Evolutionary conservation across 2,888 invertebrate genomes (phyloP).

Genomic region (Willowsia nigromaculata): DNA sequence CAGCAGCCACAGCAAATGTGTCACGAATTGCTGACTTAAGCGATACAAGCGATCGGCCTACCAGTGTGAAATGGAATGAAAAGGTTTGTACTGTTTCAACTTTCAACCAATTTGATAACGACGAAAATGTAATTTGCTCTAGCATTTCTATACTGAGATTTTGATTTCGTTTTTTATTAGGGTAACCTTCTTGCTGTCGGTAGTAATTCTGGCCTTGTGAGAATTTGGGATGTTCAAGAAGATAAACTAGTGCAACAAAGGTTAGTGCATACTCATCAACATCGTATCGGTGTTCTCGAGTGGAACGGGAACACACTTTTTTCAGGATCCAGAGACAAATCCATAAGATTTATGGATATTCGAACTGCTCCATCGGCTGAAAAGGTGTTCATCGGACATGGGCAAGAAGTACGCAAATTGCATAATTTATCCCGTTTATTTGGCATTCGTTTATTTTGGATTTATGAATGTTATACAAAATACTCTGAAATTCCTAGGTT

Average conservation of each 20-base stretch:
- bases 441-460: no score
- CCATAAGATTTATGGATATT: constrained; percentile 96
- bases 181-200: constrained; percentile 98
- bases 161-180: constrained; percentile 79
- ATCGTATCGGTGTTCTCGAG: constrained; percentile 93
- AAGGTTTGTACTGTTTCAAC: constrained; percentile 82
- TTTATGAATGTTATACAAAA: no score
- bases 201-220: constrained; percentile 96
- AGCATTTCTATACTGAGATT: neutral
- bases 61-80: constrained; percentile 99
- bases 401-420: constrained; percentile 91
- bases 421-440: neutral
- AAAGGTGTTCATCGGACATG: constrained; percentile 91
- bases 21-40: constrained; percentile 96
- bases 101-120: no score
- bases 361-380: constrained; percentile 90
- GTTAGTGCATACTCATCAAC: constrained; percentile 90
- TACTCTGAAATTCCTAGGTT: constrained; percentile 79
- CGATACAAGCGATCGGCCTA: constrained; percentile 95
- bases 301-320: constrained; percentile 98
- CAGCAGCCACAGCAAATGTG: constrained; percentile 98
- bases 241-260: constrained; percentile 93
- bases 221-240: constrained; percentile 97
- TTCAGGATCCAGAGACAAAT: constrained; percentile 95
- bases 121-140: neutral